Evolutionary conservation across 2,888 invertebrate genomes (phyloP).

Genomic region (Noctua janthina): DNA sequence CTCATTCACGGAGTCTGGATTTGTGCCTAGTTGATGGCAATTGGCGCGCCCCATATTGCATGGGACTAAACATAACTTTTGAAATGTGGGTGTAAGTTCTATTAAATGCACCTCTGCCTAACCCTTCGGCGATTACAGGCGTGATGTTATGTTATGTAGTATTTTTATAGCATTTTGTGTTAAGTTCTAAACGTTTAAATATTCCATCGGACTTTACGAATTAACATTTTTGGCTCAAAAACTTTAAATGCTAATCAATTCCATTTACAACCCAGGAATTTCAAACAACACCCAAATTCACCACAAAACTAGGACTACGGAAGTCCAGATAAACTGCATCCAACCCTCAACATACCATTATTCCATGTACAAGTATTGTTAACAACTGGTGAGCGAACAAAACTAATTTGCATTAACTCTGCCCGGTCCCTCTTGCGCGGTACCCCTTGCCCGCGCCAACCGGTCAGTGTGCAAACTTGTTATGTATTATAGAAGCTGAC

Average conservation of each 20-base stretch:
- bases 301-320: slow-evolving; percentile 25
- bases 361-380: slow-evolving; percentile 61
- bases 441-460: slow-evolving; percentile 17
- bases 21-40: no score
- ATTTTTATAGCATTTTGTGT: background rate
- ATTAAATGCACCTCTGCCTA: no score
- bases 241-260: background rate
- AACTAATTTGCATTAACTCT: slow-evolving; percentile 70
- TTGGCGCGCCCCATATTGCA: no score
- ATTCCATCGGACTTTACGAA: background rate
- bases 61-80: no score
- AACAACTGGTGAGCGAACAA: slow-evolving; percentile 64
- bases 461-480: slow-evolving; percentile 52
- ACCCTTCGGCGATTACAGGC: no score
- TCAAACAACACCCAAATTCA: slow-evolving; percentile 21
- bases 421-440: slow-evolving; percentile 16
- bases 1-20: no score
- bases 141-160: no score
- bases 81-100: no score
- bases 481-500: slow-evolving; percentile 44
- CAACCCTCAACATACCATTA: slow-evolving; percentile 47
- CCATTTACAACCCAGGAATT: slow-evolving; percentile 13
- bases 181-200: background rate
- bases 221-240: background rate
- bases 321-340: slow-evolving; percentile 46